Evolutionary conservation across 1,140 invertebrate species (phyloP).

Genomic region (Drosophila pseudoobscura): DNA sequence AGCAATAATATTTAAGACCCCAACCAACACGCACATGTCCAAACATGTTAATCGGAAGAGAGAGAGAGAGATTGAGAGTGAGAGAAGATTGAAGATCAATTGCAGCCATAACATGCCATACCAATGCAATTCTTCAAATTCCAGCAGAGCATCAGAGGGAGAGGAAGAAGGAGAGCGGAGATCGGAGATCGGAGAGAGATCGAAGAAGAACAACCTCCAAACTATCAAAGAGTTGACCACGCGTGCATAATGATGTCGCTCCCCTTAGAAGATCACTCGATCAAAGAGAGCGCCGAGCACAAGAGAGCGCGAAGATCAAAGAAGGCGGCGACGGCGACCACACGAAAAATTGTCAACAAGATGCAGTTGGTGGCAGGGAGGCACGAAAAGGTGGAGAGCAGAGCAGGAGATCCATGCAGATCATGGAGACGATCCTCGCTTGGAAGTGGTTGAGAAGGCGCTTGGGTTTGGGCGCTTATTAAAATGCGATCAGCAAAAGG

Average conservation of each 20-base stretch:
- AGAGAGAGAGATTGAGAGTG: neutral
- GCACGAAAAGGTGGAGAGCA: conserved; percentile 18
- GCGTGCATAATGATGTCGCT: conserved; percentile 79
- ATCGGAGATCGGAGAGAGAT: neutral
- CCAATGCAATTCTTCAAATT: conserved; percentile 38
- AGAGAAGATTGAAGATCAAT: conserved; percentile 5
- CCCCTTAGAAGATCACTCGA: conserved; percentile 78
- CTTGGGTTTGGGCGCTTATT: conserved; percentile 65
- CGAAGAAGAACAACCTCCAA: conserved; percentile 15
- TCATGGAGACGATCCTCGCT: conserved; percentile 30
- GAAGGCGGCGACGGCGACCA: conserved; percentile 65
- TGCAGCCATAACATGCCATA: conserved; percentile 4
- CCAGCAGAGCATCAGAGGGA: conserved; percentile 9
- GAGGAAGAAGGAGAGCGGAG: conserved; percentile 7
- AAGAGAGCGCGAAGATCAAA: conserved; percentile 60
- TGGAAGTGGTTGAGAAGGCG: conserved; percentile 40
- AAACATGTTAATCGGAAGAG: conserved; percentile 32
- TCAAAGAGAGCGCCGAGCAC: conserved; percentile 71
- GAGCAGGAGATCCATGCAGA: conserved; percentile 7
- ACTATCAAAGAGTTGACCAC: conserved; percentile 73
- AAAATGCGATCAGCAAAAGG: conserved; percentile 58
- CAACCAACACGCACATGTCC: conserved; percentile 42
- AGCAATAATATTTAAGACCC: conserved; percentile 36
- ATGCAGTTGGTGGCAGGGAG: conserved; percentile 31
- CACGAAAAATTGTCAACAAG: conserved; percentile 80